A percentile compares a stretch with the other conserved stretches of the same genome.
These are phyloP conservation scores for Hypanus sabinus DNA, from an alignment of 2,113 vertebrate species.

Conservation along the genomic window DNA sequence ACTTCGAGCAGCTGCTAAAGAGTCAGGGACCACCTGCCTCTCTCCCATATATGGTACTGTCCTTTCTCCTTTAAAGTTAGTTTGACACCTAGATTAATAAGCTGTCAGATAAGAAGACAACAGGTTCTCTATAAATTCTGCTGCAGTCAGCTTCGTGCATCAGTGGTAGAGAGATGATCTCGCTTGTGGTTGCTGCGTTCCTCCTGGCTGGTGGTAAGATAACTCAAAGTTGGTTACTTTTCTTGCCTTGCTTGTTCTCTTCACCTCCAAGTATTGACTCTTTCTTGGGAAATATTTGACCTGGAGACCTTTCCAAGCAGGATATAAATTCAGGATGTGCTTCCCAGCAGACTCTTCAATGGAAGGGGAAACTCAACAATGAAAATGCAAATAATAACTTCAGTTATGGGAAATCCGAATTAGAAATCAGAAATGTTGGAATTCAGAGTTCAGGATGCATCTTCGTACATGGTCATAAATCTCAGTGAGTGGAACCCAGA, in stretches of 20 bases:
- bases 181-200: conserved; percentile 58
- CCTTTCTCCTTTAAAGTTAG: not conserved
- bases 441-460: no score
- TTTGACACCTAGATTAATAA: not conserved
- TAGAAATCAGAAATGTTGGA: no score
- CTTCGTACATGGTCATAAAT: not conserved
- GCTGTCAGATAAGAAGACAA: not conserved
- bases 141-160: not conserved
- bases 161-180: conserved; percentile 50
- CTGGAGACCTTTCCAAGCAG: not conserved
- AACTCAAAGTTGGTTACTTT: no score
- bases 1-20: not conserved
- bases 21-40: not conserved
- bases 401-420: not conserved
- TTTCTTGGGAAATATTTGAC: not conserved
- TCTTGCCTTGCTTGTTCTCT: not conserved
- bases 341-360: not conserved
- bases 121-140: not conserved
- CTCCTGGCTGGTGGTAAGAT: conserved; percentile 60
- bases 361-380: no score
- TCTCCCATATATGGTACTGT: not conserved
- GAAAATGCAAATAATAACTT: not conserved
- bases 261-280: not conserved
- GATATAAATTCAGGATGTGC: not conserved
- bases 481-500: not conserved